phyloP scores from a whole-genome alignment of 2,888 invertebrate species.

The Lasioglossum marginatum region DNA sequence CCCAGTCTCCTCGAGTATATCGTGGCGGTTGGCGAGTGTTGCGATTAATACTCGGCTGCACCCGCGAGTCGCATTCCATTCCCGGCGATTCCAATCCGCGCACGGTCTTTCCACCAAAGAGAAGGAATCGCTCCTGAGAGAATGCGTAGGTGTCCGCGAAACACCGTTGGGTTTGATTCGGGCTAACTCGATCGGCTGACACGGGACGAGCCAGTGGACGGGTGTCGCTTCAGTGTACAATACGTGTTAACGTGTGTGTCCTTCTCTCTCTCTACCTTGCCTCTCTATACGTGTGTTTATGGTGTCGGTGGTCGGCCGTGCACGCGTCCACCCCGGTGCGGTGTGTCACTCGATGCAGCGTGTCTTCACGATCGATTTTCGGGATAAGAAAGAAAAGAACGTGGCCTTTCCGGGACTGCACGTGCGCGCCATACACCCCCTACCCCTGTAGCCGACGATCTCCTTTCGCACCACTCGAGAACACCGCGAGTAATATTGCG shows the following conservation, averaged over 20 bases:
- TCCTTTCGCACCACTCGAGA: conserved; percentile 27
- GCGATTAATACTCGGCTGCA: conserved; percentile 72
- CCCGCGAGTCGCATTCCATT: conserved; percentile 72
- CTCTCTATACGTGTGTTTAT: not conserved
- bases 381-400: conserved; percentile 63
- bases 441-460: not conserved
- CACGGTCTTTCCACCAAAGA: conserved; percentile 14
- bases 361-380: conserved; percentile 63
- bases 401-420: conserved; percentile 59
- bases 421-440: conserved; percentile 51
- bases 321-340: conserved; percentile 42
- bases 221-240: not conserved
- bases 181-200: conserved; percentile 10
- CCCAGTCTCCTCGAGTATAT: conserved; percentile 78
- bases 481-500: conserved; percentile 41
- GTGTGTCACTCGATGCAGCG: conserved; percentile 55
- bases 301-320: conserved; percentile 14
- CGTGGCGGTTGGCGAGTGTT: conserved; percentile 74
- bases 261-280: not conserved
- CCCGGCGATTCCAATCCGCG: conserved; percentile 49
- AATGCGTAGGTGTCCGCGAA: not conserved
- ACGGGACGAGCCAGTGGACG: not conserved
- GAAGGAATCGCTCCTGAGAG: not conserved
- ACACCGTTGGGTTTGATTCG: not conserved
- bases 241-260: not conserved